Evolutionary conservation across 2,888 invertebrate genomes (phyloP).

Genomic region (Perdita meconis): DNA sequence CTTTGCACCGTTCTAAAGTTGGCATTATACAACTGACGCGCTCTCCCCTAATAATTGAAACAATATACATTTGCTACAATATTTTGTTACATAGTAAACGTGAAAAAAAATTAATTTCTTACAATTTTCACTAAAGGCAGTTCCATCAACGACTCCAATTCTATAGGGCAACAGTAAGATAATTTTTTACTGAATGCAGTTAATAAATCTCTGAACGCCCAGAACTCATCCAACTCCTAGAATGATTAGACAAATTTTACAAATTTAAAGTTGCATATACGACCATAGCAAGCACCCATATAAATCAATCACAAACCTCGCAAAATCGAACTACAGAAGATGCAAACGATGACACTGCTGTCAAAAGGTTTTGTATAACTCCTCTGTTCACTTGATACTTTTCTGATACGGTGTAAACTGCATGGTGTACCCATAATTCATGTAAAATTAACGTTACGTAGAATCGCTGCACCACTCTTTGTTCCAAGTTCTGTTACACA

Average conservation of each 20-base stretch:
- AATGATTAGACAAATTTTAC: conserved; percentile 38
- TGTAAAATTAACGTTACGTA: conserved; percentile 94
- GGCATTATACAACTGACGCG: conserved; percentile 92
- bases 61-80: conserved; percentile 4
- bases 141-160: conserved; percentile 93
- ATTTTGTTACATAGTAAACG: conserved; percentile 3
- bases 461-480: conserved; percentile 90
- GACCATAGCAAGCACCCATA: neutral
- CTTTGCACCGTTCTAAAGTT: conserved; percentile 92
- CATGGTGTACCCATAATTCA: conserved; percentile 90
- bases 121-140: conserved; percentile 95
- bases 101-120: conserved; percentile 69
- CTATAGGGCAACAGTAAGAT: conserved; percentile 92
- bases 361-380: conserved; percentile 91
- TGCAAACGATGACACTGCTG: conserved; percentile 89
- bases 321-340: conserved; percentile 92
- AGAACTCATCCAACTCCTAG: conserved; percentile 90
- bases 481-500: conserved; percentile 86
- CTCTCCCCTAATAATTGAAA: conserved; percentile 88
- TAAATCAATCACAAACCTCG: conserved; percentile 84
- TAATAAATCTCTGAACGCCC: conserved; percentile 92
- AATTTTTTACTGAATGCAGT: conserved; percentile 90
- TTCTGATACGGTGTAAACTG: conserved; percentile 89
- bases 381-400: conserved; percentile 92
- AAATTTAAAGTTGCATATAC: neutral